phyloP scores from a whole-genome alignment of 2,888 invertebrate species.

The Emmelina monodactyla region DNA sequence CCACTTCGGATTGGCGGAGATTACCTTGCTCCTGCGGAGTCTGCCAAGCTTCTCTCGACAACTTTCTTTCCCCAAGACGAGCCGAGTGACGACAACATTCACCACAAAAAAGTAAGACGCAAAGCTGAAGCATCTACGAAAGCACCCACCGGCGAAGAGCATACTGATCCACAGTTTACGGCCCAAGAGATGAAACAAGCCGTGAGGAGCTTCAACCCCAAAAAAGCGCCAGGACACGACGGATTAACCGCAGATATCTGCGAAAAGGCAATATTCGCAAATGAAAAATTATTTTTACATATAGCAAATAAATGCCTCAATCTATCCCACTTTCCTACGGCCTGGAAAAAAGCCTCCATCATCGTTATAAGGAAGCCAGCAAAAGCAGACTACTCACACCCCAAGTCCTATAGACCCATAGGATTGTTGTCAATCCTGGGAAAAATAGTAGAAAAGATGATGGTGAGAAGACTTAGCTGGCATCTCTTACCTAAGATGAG shows the following conservation, averaged over 20 bases:
- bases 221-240: slow-evolving; percentile 5
- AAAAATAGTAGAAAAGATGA: slow-evolving; percentile 2
- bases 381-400: slow-evolving; percentile 6
- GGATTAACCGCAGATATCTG: slow-evolving; percentile 7
- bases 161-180: slow-evolving; percentile 5
- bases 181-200: background rate
- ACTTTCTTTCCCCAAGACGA: slow-evolving; percentile 1
- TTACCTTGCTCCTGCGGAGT: background rate
- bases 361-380: slow-evolving; percentile 11
- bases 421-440: slow-evolving; percentile 4
- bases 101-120: slow-evolving; percentile 1
- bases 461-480: background rate
- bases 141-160: too few relatives aligned
- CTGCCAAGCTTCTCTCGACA: background rate
- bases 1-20: background rate
- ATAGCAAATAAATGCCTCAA: slow-evolving; percentile 4
- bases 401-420: slow-evolving; percentile 10
- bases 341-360: slow-evolving; percentile 14
- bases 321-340: slow-evolving; percentile 8
- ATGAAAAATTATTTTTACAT: background rate
- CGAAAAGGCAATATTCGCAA: background rate
- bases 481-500: background rate
- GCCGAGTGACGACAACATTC: background rate
- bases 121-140: too few relatives aligned
- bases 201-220: background rate